Base-by-base conservation (phyloP, 2,888 invertebrate species). In the Amiota mariae region DNA sequence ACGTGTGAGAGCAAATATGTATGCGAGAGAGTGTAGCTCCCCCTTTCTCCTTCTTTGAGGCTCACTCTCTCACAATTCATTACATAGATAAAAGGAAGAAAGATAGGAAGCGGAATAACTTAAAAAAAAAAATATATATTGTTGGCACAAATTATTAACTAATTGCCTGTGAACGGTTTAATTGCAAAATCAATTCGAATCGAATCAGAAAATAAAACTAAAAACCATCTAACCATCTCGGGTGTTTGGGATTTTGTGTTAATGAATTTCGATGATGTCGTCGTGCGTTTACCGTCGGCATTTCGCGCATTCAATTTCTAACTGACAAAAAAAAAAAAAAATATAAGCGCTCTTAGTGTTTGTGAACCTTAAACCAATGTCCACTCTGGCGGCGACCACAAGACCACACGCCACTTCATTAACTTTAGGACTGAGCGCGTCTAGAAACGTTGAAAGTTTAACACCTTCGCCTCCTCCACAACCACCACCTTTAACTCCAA, bases 311-410 rank as follows among this genome's bases (percentile, higher is more conserved):
- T 15, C 51, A 36, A 57, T 51, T 18, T n/a, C 57, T 10, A 57
- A 15, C 6, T 13, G 10, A 15, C n/a, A 18, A 10, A 57, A 57
- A 36, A 24, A 18, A 10, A 57, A 57, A 36, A 24, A 24, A 18
- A 15, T 12, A n/a, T n/a, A 54, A n/a, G 12, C 54, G 54, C n/a
- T 54, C n/a, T 54, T 54, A n/a, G 54, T 54, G 54, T 54, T 54
- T 54, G 54, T 54, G 54, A 59, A 11, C 9, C 18, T 20, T 54
- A 48, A 54, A 24, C 54, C 51, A 68, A 86, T 86, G 86, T 86
- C 87, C 81, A 85, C 87, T 73, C 80, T 85, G 79, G 85, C 87
- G 78, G 85, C 87, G 75, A 83, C 81, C 73, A 85, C 80, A 72
- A 82, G 85, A 77, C 86, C 79, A 57, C 36, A 36, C 36, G 36